These are phyloP conservation scores for Timema podura DNA, from an alignment of 2,888 invertebrate genomes.

Conservation along the genomic window DNA sequence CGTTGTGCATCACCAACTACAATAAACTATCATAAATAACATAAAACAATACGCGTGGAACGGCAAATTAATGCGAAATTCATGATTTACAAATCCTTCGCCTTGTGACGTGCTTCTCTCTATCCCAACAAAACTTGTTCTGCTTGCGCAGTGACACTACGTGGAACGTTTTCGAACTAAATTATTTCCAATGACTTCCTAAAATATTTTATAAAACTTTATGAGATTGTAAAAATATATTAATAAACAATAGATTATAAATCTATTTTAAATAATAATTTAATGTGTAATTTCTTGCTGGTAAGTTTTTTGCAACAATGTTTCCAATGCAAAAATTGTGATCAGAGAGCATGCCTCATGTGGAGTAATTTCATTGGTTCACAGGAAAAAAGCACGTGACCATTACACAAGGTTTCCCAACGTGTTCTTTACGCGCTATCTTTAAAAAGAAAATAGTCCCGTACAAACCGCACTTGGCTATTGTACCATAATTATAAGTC, in stretches of 20 bases:
- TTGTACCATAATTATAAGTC: too few species aligned
- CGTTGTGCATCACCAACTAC: conserved; percentile 6
- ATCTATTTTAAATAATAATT: not conserved
- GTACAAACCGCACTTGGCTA: too few species aligned
- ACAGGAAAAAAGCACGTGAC: conserved; percentile 32
- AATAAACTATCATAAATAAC: conserved; percentile 21
- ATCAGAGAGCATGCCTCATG: conserved; percentile 40
- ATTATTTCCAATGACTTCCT: not conserved
- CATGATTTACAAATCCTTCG: conserved; percentile 7
- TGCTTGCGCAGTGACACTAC: conserved; percentile 21
- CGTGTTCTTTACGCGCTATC: too few species aligned
- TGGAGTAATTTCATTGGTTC: conserved; percentile 49
- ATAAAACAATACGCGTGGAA: conserved; percentile 14
- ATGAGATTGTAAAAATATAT: not conserved
- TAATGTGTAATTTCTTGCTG: not conserved
- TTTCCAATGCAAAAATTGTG: not conserved
- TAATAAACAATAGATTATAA: not conserved
- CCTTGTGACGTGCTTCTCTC: conserved; percentile 1
- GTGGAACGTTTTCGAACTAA: conserved; percentile 18
- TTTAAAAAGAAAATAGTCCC: too few species aligned
- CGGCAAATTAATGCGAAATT: conserved; percentile 5
- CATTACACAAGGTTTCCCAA: not conserved
- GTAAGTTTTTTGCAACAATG: not conserved
- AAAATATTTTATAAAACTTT: not conserved
- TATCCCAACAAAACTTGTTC: conserved; percentile 21